Conservation (phyloP, 2,888 invertebrate species). For the Plagodis pulveraria region DNA sequence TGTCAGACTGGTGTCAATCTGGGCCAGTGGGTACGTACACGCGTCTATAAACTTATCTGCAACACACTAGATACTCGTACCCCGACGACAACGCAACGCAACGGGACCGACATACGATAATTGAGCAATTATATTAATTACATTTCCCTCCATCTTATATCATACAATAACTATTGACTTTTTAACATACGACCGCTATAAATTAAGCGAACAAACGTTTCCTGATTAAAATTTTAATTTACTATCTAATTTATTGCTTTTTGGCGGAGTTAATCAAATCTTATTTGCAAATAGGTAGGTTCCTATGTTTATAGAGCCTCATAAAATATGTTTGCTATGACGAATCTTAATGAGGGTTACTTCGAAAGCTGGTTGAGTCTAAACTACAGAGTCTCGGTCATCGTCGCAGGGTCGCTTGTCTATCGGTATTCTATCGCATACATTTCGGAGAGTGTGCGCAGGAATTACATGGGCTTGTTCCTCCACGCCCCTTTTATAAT, state of each 20-base stretch:
- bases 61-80: conserved; percentile 45
- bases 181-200: conserved; percentile 5
- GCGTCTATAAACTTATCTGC: conserved; percentile 37
- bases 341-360: not conserved
- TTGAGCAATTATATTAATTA: conserved; percentile 75
- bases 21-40: conserved; percentile 54
- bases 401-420: too few relatives aligned
- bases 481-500: too few relatives aligned
- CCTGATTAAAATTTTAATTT: conserved; percentile 21
- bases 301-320: conserved; percentile 8
- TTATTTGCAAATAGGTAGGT: conserved; percentile 21
- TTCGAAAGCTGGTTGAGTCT: too few relatives aligned
- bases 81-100: conserved; percentile 34
- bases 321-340: too few relatives aligned
- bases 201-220: conserved; percentile 18
- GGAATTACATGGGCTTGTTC: too few relatives aligned
- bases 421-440: too few relatives aligned
- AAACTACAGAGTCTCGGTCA: too few relatives aligned
- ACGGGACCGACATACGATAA: conserved; percentile 58
- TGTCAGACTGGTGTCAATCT: conserved; percentile 61
- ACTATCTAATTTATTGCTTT: conserved; percentile 22
- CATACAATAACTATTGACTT: conserved; percentile 12
- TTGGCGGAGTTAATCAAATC: conserved; percentile 23
- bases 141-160: conserved; percentile 42
- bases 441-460: too few relatives aligned